Evolutionary conservation across 2,113 vertebrate genomes (phyloP).

Genomic region (Xenus cinereus): DNA sequence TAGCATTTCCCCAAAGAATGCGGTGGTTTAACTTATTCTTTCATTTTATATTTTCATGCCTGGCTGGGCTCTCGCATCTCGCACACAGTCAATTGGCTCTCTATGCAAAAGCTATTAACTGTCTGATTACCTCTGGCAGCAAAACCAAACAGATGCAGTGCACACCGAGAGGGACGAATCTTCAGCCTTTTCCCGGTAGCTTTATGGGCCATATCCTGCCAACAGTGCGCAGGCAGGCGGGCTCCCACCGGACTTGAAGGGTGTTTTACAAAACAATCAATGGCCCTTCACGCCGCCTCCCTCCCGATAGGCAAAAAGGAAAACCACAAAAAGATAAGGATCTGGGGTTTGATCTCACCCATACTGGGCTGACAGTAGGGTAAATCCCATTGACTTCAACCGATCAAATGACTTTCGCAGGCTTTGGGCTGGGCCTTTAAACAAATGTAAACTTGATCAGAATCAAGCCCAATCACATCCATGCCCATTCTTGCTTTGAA

Average conservation of each 20-base stretch:
- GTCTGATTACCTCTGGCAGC: background rate
- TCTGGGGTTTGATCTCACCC: slow-evolving; percentile 32
- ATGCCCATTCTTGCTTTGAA: slow-evolving; percentile 55
- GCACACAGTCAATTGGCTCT: background rate
- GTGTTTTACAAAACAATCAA: slow-evolving; percentile 42
- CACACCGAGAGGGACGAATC: background rate
- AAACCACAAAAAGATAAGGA: slow-evolving; percentile 48
- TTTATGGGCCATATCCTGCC: slow-evolving; percentile 57
- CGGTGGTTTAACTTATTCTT: background rate
- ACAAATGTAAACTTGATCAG: slow-evolving; percentile 60
- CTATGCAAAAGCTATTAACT: background rate
- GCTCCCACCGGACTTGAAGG: background rate
- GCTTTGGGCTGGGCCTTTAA: slow-evolving; percentile 35
- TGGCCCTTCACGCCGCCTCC: background rate
- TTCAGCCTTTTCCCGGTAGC: background rate
- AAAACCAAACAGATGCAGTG: background rate
- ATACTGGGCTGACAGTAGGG: background rate
- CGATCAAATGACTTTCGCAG: slow-evolving; percentile 30
- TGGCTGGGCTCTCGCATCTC: background rate
- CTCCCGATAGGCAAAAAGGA: background rate
- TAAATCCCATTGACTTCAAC: slow-evolving; percentile 33
- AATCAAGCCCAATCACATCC: slow-evolving; percentile 34
- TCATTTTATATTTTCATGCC: background rate
- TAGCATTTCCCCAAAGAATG: background rate
- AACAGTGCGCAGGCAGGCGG: background rate